Conservation (phyloP, 2,888 invertebrate species). For the Cotesia congregata region DNA sequence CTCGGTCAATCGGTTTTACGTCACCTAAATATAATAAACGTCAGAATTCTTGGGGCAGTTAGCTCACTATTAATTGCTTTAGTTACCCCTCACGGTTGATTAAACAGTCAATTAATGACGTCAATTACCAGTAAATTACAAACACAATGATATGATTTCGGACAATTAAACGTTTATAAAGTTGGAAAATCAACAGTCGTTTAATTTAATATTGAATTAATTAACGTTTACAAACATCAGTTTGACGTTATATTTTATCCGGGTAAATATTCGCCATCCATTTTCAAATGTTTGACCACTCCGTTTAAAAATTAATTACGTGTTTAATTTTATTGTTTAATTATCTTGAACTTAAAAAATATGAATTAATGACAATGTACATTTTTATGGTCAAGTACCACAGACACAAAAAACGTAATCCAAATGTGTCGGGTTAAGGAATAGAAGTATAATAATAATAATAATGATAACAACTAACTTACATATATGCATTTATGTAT, state of each 20-base stretch:
- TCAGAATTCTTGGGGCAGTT: constrained; percentile 31
- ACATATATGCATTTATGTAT: not conserved
- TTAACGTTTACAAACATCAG: not conserved
- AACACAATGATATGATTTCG: constrained; percentile 45
- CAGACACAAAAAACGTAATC: not conserved
- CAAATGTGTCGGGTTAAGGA: not conserved
- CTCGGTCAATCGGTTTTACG: constrained; percentile 41
- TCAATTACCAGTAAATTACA: constrained; percentile 49
- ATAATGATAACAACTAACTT: no score
- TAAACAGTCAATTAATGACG: constrained; percentile 49
- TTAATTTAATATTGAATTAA: constrained; percentile 6
- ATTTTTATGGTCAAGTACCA: not conserved
- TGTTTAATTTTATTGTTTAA: no score
- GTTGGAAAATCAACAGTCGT: constrained; percentile 15
- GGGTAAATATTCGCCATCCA: not conserved
- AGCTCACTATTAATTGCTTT: constrained; percentile 38
- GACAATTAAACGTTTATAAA: constrained; percentile 45
- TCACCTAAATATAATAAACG: not conserved
- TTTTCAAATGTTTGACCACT: not conserved
- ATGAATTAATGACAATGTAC: not conserved
- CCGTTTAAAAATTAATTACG: not conserved
- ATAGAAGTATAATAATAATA: not conserved
- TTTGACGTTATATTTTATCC: not conserved
- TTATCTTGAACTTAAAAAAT: not conserved
- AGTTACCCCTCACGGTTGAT: constrained; percentile 43